These are phyloP conservation scores for Cygnus olor DNA, from an alignment of 2,797 vertebrate genomes.

Conservation along the genomic window DNA sequence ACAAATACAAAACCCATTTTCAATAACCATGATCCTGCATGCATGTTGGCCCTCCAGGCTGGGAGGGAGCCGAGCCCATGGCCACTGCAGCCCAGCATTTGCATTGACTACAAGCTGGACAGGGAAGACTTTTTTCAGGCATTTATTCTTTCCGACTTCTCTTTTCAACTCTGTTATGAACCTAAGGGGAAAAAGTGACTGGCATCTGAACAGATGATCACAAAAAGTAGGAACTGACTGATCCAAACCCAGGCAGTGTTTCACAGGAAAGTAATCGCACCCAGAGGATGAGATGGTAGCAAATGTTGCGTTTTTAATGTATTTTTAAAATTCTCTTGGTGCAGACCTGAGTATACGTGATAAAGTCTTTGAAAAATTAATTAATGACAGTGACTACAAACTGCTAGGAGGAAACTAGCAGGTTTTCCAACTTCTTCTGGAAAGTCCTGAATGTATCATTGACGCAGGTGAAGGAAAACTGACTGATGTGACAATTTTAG, in stretches of 20 bases:
- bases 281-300: neutral
- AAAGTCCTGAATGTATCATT: neutral
- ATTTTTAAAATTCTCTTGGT: neutral
- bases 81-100: rapidly evolving
- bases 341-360: neutral
- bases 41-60: rapidly evolving
- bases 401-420: neutral
- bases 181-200: neutral
- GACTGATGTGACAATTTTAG: neutral
- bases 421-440: neutral
- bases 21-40: neutral
- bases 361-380: neutral
- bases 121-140: neutral
- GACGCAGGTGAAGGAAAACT: neutral
- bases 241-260: neutral
- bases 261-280: neutral
- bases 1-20: rapidly evolving
- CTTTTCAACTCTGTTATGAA: neutral
- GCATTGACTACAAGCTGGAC: rapidly evolving
- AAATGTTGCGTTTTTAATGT: rapidly evolving
- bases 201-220: neutral
- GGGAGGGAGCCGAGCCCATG: rapidly evolving
- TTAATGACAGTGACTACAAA: neutral
- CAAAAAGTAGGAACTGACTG: neutral
- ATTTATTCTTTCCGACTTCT: neutral